A percentile compares a stretch with the other conserved stretches of the same genome.
These are phyloP conservation scores for Latrodectus elegans DNA, from an alignment of 2,888 invertebrate species.

Conservation along the genomic window DNA sequence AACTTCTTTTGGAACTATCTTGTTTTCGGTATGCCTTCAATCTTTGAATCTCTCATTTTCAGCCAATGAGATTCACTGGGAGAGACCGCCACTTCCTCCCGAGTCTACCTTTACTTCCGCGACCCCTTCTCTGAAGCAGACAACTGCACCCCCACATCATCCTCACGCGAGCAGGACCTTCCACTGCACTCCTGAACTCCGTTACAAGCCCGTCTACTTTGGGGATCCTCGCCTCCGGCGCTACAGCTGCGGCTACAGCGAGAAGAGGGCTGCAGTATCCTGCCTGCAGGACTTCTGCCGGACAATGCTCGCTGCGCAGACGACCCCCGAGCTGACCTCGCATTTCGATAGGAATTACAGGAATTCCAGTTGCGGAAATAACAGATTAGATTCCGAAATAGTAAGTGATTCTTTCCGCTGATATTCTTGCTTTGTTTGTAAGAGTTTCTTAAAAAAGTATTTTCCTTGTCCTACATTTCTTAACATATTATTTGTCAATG, in stretches of 20 bases:
- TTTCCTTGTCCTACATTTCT: too few relatives aligned
- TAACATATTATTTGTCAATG: too few relatives aligned
- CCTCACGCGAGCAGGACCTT: constrained; percentile 29
- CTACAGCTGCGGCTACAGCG: constrained; percentile 46
- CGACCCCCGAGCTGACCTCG: constrained; percentile 26
- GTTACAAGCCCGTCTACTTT: constrained; percentile 60
- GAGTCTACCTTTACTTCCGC: constrained; percentile 22
- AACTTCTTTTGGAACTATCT: too few relatives aligned
- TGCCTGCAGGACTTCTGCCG: constrained; percentile 58
- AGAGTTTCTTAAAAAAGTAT: too few relatives aligned
- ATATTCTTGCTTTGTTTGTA: too few relatives aligned
- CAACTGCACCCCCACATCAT: not conserved
- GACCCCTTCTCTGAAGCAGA: not conserved
- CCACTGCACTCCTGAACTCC: constrained; percentile 53
- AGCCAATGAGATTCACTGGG: constrained; percentile 51
- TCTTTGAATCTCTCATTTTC: not conserved
- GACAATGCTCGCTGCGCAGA: constrained; percentile 50
- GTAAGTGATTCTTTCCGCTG: too few relatives aligned
- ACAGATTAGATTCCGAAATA: too few relatives aligned
- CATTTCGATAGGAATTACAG: not conserved
- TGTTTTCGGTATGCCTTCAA: too few relatives aligned
- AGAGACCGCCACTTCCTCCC: constrained; percentile 22
- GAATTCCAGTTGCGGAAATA: too few relatives aligned
- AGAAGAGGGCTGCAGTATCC: constrained; percentile 23
- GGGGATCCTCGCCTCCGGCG: constrained; percentile 48